Evolutionary conservation across 2,113 vertebrate genomes (phyloP).

Genomic region (Corvus hawaiiensis): DNA sequence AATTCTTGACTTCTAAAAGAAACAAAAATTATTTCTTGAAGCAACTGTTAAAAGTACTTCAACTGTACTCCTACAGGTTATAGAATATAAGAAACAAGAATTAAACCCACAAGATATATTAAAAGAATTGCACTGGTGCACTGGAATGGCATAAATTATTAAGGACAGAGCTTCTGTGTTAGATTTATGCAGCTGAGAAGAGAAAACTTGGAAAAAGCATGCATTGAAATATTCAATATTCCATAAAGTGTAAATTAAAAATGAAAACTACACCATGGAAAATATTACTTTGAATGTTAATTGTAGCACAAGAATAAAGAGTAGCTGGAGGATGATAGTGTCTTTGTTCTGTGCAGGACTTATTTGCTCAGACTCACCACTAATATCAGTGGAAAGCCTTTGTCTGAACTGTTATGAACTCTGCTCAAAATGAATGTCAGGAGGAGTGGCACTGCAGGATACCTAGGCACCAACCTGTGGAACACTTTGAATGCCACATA

Average conservation of each 20-base stretch:
- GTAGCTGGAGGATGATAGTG: not conserved
- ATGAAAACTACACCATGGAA: not conserved
- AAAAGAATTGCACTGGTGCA: not conserved
- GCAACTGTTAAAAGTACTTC: not conserved
- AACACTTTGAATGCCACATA: not conserved
- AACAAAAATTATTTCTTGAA: not conserved
- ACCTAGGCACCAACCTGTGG: not conserved
- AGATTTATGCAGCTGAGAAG: not conserved
- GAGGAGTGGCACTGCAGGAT: not conserved
- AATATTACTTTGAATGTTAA: not conserved
- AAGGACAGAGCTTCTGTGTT: not conserved
- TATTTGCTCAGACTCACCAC: not conserved
- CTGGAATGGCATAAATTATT: not conserved
- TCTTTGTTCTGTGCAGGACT: not conserved
- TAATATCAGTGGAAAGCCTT: not conserved
- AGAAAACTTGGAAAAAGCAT: not conserved
- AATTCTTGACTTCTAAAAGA: not conserved
- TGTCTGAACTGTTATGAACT: not conserved
- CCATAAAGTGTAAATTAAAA: not conserved
- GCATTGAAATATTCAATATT: not conserved
- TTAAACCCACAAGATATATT: not conserved
- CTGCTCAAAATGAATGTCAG: not conserved
- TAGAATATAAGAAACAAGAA: not conserved
- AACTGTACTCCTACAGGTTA: not conserved
- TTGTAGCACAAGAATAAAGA: not conserved